Evolutionary conservation across 1,140 invertebrate genomes (phyloP), one percentile per base, ranked within the genome.

Genomic region (Nasonia longicornis): DNA sequence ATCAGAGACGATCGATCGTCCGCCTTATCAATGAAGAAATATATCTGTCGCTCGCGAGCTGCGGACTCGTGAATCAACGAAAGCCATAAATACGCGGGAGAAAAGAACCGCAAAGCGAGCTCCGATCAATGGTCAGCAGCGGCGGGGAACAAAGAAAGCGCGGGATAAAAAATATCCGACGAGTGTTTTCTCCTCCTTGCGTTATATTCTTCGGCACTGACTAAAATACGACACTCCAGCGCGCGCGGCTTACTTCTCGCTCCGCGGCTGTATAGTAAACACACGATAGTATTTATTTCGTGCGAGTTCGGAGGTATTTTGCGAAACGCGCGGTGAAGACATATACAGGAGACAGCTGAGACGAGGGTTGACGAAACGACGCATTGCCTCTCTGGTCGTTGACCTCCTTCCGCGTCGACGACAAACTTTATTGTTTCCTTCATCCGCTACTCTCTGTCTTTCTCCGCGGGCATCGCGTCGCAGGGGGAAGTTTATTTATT

Each of bases 21-120:
- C 8, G 4, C 31, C 48, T 81, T 77, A 81, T 81, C 80, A 77
- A 77, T 77, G 80, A 77, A 77, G 80, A 81, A 81, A 81, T 77
- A 77, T 77, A 72, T 77, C 79, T 80, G 63, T 74, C 64, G 69
- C 64, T 22, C 42, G 52, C 22, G 70, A 20, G 48, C 69, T 20
- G 22, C 14, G 16, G 31, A 48, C 71, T 42, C 71, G 58, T 80
- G 74, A 74, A 80, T 80, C 72, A 80, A 73, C 35, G 26, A 66
- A 74, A 74, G 78, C 64, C 73, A 74, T 80, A 80, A 80, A 80
- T 79, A 72, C 38, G 22, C 38, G 22, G 31, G 72, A 63, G 35
- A 74, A 80, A 73, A 80, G 70, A 80, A 80, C 71, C 67, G 71
- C 52, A 73, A 79, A 64, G 48, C 26, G 31, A 20, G 20, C 78